Conservation (phyloP, 1,140 invertebrate species). For the Lethocerus indicus region DNA sequence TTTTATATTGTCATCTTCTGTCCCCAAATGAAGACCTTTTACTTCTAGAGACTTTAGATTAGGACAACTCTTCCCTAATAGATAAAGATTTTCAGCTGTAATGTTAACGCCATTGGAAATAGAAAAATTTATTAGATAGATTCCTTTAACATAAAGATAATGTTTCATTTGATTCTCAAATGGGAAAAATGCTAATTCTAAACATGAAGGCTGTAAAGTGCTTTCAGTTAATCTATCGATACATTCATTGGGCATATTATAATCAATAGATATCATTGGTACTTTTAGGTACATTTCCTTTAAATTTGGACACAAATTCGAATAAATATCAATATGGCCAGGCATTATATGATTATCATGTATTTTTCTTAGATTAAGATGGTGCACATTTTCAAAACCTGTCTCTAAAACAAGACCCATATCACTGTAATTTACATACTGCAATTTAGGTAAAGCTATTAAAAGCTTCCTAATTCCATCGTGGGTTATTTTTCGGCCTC, state of each 20-base stretch:
- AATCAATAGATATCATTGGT: not conserved
- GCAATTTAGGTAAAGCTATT: slow-evolving; percentile 11
- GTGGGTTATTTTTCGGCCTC: slow-evolving; percentile 14
- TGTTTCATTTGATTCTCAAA: not conserved
- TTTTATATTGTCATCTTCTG: not conserved
- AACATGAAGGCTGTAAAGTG: not conserved
- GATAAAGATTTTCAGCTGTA: not conserved
- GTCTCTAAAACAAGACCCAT: slow-evolving; percentile 13
- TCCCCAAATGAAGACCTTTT: not conserved
- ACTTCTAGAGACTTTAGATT: slow-evolving; percentile 3
- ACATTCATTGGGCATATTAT: not conserved
- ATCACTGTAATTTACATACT: slow-evolving; percentile 16
- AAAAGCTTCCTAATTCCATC: slow-evolving; percentile 15
- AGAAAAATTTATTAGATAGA: not conserved
- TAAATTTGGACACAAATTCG: slow-evolving; percentile 1
- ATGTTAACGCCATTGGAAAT: not conserved
- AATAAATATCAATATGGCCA: not conserved
- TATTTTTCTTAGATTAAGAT: not conserved
- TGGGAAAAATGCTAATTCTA: not conserved
- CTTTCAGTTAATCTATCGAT: not conserved
- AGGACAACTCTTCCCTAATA: not conserved
- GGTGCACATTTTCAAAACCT: not conserved
- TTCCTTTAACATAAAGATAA: not conserved
- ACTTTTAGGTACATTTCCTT: not conserved
- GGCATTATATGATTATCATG: slow-evolving; percentile 4